A percentile compares a stretch with the other conserved stretches of the same genome.
Conservation (phyloP, 1,140 invertebrate genomes). For the Acromyrmex heyeri region DNA sequence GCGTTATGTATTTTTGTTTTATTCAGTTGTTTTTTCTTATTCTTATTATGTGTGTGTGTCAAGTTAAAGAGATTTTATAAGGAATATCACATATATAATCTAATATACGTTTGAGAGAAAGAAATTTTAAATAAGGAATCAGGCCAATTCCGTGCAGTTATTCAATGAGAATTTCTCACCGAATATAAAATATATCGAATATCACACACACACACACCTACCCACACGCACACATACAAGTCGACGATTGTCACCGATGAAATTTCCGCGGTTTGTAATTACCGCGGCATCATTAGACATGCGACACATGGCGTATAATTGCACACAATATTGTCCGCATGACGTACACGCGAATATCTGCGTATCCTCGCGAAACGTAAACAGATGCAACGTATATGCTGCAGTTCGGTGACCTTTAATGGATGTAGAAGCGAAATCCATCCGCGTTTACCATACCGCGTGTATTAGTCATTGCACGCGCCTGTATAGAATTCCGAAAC, state of each 20-base stretch:
- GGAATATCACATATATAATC: not conserved
- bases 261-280: slow-evolving; percentile 49
- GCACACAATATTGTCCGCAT: slow-evolving; percentile 26
- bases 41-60: not conserved
- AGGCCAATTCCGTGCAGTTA: not conserved
- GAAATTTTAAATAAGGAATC: not conserved
- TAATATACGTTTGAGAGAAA: not conserved
- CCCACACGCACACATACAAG: not conserved
- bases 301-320: slow-evolving; percentile 52
- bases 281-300: slow-evolving; percentile 43
- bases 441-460: slow-evolving; percentile 55
- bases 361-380: slow-evolving; percentile 35
- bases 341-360: slow-evolving; percentile 34
- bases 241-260: slow-evolving; percentile 4
- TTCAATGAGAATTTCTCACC: not conserved
- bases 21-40: not conserved
- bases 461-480: slow-evolving; percentile 58
- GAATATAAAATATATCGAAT: not conserved
- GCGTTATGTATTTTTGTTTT: not conserved
- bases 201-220: too few relatives aligned
- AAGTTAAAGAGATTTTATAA: not conserved
- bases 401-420: slow-evolving; percentile 59
- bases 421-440: slow-evolving; percentile 49
- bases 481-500: slow-evolving; percentile 51
- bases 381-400: slow-evolving; percentile 5